phyloP scores from a whole-genome alignment of 2,888 invertebrate genomes.

The Pimpla rufipes region DNA sequence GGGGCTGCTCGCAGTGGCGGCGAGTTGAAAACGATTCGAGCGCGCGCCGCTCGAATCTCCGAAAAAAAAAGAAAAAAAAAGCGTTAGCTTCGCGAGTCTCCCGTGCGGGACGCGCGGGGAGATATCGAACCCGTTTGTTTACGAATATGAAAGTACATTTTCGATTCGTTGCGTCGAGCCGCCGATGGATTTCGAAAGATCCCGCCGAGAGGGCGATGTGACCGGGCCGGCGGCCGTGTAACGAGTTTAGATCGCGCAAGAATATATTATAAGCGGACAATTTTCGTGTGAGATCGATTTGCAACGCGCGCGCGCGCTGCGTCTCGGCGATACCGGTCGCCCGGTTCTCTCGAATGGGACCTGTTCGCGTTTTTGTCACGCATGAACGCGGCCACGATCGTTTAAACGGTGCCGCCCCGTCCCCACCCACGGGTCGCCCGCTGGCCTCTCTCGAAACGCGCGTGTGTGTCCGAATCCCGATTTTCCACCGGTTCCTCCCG shows the following conservation, averaged over 20 bases:
- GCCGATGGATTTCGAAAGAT: slow-evolving; percentile 35
- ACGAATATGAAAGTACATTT: slow-evolving; percentile 50
- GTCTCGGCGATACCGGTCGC: slow-evolving; percentile 38
- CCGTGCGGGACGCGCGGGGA: too few species aligned
- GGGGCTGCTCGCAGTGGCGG: slow-evolving; percentile 30
- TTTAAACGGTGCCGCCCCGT: slow-evolving; percentile 23
- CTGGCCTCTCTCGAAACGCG: not conserved
- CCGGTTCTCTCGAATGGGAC: slow-evolving; percentile 48
- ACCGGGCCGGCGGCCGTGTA: not conserved
- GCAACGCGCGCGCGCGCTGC: not conserved
- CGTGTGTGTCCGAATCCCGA: not conserved
- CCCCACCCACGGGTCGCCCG: not conserved
- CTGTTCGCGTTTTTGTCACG: slow-evolving; percentile 60
- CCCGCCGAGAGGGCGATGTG: not conserved
- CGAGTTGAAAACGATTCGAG: not conserved
- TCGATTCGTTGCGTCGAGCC: not conserved
- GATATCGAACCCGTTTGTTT: too few species aligned
- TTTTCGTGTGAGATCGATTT: slow-evolving; percentile 40
- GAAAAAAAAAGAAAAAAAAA: too few species aligned
- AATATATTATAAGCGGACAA: slow-evolving; percentile 1
- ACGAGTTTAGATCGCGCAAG: not conserved
- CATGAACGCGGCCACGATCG: slow-evolving; percentile 43
- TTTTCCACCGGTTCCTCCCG: not conserved
- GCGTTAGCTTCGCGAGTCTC: too few species aligned
- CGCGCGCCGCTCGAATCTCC: not conserved